phyloP scores from a whole-genome alignment of 1,140 invertebrate genomes.

The Dryas iulia region DNA sequence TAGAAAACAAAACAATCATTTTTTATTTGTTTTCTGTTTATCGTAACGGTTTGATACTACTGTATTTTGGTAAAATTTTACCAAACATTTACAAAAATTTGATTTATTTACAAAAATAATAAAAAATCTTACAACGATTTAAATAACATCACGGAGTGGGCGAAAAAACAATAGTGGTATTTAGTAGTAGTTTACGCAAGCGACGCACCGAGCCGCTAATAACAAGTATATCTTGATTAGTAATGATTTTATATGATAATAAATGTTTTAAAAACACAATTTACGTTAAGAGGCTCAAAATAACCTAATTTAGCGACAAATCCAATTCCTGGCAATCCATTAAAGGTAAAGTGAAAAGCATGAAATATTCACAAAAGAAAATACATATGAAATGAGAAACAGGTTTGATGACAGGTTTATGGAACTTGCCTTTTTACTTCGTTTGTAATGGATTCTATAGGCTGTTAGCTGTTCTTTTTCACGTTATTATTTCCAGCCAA shows the following conservation, averaged over 20 bases:
- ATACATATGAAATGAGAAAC: slow-evolving; percentile 31
- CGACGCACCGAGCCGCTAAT: too few species aligned
- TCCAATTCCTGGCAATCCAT: slow-evolving; percentile 48
- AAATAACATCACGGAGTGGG: too few species aligned
- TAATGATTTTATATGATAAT: slow-evolving; percentile 10
- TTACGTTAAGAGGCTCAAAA: slow-evolving; percentile 44
- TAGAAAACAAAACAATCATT: too few species aligned
- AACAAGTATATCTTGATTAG: too few species aligned
- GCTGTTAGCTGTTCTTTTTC: neutral
- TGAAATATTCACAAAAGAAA: slow-evolving; percentile 52
- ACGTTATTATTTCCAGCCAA: neutral
- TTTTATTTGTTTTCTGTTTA: too few species aligned
- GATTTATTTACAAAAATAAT: too few species aligned
- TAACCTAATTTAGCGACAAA: slow-evolving; percentile 49
- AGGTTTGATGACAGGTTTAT: neutral
- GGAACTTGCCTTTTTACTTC: neutral
- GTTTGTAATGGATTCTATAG: neutral
- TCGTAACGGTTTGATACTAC: too few species aligned
- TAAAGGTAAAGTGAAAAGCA: slow-evolving; percentile 35
- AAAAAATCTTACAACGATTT: too few species aligned
- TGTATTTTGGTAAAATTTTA: too few species aligned
- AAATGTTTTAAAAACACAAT: slow-evolving; percentile 35
- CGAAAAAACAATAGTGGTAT: too few species aligned
- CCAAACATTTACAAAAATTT: too few species aligned
- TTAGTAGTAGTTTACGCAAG: too few species aligned